A percentile compares a stretch with the other conserved stretches of the same genome.
Evolutionary conservation across 2,113 vertebrate species (phyloP).

Genomic region (Sturnira hondurensis): DNA sequence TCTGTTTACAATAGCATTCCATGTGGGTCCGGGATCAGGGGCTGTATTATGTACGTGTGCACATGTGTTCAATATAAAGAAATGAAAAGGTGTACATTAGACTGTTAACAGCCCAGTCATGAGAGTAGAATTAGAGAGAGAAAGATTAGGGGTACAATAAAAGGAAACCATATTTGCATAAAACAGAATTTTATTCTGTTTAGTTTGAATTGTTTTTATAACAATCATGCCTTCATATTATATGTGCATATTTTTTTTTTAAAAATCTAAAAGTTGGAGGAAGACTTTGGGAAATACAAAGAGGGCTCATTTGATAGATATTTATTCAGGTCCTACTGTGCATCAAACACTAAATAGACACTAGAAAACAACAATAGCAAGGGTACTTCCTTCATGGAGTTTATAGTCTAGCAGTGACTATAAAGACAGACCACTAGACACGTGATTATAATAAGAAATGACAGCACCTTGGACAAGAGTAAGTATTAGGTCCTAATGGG

Average conservation of each 20-base stretch:
- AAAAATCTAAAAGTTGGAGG: not conserved
- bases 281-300: not conserved
- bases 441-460: not conserved
- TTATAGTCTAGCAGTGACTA: not conserved
- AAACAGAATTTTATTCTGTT: not conserved
- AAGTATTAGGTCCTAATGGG: not conserved
- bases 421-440: not conserved
- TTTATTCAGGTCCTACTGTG: not conserved
- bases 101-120: not conserved
- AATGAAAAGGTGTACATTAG: not conserved
- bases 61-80: not conserved
- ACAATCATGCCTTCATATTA: not conserved
- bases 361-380: not conserved
- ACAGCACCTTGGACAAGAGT: not conserved
- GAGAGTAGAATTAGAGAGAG: not conserved
- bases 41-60: not conserved
- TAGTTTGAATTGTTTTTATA: not conserved
- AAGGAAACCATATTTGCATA: not conserved
- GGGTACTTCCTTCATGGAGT: not conserved
- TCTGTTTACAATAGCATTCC: not conserved
- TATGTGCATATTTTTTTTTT: not conserved
- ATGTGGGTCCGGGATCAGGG: not conserved
- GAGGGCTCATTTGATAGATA: not conserved
- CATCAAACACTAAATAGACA: not conserved
- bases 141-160: not conserved